A percentile compares a stretch with the other conserved stretches of the same genome.
Evolutionary conservation across 2,888 invertebrate genomes (phyloP).

Genomic region (Ennomos erosarius): DNA sequence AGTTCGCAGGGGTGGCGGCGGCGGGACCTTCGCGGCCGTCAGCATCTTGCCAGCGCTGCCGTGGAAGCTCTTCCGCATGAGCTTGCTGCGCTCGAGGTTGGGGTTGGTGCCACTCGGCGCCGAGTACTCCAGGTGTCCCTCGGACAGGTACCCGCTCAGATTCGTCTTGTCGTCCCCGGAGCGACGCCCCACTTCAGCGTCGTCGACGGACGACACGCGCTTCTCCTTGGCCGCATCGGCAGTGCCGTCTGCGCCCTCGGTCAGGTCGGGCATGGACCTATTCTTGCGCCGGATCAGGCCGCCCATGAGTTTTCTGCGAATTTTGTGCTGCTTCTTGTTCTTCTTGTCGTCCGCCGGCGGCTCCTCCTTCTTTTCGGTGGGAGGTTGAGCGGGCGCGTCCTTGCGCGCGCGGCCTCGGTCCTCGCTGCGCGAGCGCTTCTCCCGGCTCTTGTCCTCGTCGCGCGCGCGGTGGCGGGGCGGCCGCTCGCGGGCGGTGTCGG

Average conservation of each 20-base stretch:
- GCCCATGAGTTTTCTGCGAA: constrained; percentile 95
- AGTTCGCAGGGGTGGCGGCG: constrained; percentile 93
- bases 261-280: constrained; percentile 95
- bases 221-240: constrained; percentile 70
- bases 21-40: constrained; percentile 93
- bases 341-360: constrained; percentile 88
- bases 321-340: constrained; percentile 96
- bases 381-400: constrained; percentile 88
- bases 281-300: constrained; percentile 95
- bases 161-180: constrained; percentile 85
- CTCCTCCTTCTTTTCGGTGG: constrained; percentile 85
- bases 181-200: constrained; percentile 89
- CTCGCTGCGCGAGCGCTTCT: constrained; percentile 93
- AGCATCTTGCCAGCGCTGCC: constrained; percentile 93
- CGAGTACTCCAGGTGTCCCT: constrained; percentile 93
- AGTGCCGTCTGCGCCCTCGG: constrained; percentile 89
- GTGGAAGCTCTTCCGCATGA: constrained; percentile 96
- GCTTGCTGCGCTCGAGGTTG: constrained; percentile 92
- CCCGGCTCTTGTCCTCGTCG: constrained; percentile 89
- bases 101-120: constrained; percentile 89
- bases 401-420: constrained; percentile 92
- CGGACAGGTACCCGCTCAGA: constrained; percentile 93
- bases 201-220: constrained; percentile 88
- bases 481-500: constrained; percentile 89
- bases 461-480: constrained; percentile 89